Evolutionary conservation across 1,140 invertebrate species (phyloP).

Genomic region (Probaryconus sp.): DNA sequence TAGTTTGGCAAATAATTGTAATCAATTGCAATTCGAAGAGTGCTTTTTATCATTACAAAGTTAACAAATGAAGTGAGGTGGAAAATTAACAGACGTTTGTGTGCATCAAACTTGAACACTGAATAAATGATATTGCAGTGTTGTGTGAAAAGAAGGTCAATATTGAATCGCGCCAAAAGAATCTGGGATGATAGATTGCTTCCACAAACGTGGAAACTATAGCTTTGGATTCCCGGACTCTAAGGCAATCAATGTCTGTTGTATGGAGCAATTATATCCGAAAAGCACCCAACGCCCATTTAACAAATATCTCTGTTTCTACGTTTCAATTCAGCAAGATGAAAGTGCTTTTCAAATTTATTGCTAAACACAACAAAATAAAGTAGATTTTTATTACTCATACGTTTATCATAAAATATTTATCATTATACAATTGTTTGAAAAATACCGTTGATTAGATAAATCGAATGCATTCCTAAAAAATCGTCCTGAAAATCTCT

Average conservation of each 20-base stretch:
- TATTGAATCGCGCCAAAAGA: neutral
- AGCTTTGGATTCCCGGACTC: neutral
- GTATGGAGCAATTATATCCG: slow-evolving; percentile 2
- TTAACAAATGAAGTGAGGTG: neutral
- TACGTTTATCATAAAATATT: no score
- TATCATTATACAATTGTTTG: no score
- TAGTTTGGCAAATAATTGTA: neutral
- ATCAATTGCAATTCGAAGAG: neutral
- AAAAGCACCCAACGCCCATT: neutral
- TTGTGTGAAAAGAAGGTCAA: neutral
- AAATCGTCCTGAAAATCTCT: no score
- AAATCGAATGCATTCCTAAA: no score
- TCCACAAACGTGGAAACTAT: slow-evolving; percentile 9
- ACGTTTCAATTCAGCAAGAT: no score
- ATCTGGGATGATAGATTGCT: slow-evolving; percentile 8
- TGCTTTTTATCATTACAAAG: neutral
- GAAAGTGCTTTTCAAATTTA: slow-evolving; percentile 6
- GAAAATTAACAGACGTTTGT: neutral
- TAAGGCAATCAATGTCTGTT: slow-evolving; percentile 5
- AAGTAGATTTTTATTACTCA: no score
- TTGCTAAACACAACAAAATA: slow-evolving; percentile 15
- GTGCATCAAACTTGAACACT: neutral
- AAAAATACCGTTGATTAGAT: no score
- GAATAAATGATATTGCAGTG: slow-evolving; percentile 2
- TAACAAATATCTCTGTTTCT: neutral